phyloP scores from a whole-genome alignment of 2,888 invertebrate genomes.

The Harpalus rufipes region DNA sequence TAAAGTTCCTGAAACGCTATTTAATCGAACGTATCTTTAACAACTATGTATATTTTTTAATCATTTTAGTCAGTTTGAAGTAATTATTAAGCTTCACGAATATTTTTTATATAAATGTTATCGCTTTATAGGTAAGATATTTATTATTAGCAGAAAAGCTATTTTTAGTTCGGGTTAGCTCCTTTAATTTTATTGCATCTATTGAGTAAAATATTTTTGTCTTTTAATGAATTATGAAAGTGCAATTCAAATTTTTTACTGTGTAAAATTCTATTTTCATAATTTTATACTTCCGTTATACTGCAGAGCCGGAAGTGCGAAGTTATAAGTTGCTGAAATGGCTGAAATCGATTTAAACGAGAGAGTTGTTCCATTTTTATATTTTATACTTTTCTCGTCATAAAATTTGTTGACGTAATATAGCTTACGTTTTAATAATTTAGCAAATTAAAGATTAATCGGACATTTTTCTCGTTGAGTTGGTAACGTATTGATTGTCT shows the following conservation, averaged over 20 bases:
- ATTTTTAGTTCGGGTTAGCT: neutral
- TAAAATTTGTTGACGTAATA: neutral
- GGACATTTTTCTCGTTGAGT: conserved; percentile 44
- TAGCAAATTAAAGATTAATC: conserved; percentile 28
- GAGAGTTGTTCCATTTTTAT: neutral
- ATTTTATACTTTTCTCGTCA: conserved; percentile 9
- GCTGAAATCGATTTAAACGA: neutral
- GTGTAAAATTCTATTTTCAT: neutral
- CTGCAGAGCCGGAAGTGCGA: conserved; percentile 10
- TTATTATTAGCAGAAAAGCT: conserved; percentile 1
- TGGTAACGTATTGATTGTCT: conserved; percentile 60
- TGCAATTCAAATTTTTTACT: neutral
- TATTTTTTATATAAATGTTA: neutral
- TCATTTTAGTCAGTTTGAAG: conserved; percentile 13
- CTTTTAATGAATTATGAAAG: no score
- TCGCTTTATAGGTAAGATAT: neutral
- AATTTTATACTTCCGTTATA: conserved; percentile 11
- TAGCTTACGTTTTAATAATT: conserved; percentile 10
- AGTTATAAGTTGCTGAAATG: conserved; percentile 16
- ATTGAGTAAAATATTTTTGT: no score
- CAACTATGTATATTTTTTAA: conserved; percentile 30
- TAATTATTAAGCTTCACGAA: neutral
- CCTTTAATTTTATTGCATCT: no score
- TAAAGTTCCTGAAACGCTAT: conserved; percentile 38
- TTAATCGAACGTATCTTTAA: conserved; percentile 34